Conservation (phyloP, 1,140 invertebrate genomes). For the Penaeus japonicus region DNA sequence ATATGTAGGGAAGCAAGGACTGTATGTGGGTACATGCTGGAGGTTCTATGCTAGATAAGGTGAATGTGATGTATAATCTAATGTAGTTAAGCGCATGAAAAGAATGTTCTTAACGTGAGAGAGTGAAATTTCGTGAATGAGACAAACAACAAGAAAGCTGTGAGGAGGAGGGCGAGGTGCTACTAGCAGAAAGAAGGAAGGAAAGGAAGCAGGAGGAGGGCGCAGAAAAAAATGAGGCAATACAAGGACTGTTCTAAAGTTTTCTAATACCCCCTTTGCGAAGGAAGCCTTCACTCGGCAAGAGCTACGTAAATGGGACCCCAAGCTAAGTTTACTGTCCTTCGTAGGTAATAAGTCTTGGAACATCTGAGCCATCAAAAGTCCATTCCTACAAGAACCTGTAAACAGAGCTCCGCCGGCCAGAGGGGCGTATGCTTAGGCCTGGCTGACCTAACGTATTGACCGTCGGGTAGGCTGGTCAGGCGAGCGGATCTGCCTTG, state of each 20-base stretch:
- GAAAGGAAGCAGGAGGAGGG: neutral
- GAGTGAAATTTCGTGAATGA: neutral
- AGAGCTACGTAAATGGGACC: conserved; percentile 1
- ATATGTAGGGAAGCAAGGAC: no score
- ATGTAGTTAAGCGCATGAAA: neutral
- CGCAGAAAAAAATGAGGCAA: conserved; percentile 46
- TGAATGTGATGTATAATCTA: no score
- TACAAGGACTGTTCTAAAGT: conserved; percentile 36
- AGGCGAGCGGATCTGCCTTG: no score
- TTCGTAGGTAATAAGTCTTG: conserved; percentile 47
- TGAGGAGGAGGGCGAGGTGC: neutral
- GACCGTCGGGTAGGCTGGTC: no score
- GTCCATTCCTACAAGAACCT: conserved; percentile 45
- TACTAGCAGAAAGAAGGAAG: neutral
- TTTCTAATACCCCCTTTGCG: conserved; percentile 45
- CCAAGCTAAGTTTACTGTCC: conserved; percentile 16
- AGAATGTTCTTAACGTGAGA: no score
- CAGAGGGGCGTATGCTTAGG: neutral
- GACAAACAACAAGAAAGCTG: neutral
- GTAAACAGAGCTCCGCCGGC: conserved; percentile 29
- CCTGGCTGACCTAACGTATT: no score
- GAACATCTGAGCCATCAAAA: conserved; percentile 52
- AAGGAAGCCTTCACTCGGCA: neutral
- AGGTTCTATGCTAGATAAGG: no score
- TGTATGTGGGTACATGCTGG: no score